Conservation (phyloP, 2,888 invertebrate species). For the Merodon equestris region DNA sequence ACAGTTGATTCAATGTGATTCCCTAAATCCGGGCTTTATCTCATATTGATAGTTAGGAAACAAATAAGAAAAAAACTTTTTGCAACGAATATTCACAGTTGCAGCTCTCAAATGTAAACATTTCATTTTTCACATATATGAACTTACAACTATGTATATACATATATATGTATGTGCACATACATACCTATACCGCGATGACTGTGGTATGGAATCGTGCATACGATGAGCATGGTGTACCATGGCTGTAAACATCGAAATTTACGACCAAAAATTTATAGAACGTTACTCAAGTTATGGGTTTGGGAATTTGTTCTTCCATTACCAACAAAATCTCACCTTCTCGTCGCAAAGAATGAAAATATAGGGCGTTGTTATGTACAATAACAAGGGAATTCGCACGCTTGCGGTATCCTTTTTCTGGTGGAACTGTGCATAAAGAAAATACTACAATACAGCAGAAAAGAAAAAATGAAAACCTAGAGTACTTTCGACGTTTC, state of each 20-base stretch:
- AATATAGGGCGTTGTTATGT: slow-evolving; percentile 2
- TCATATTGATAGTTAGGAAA: no score
- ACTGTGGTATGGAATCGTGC: slow-evolving; percentile 22
- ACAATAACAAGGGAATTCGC: slow-evolving; percentile 39
- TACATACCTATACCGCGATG: slow-evolving; percentile 40
- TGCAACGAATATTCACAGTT: no score
- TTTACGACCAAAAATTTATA: slow-evolving; percentile 65
- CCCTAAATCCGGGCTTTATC: no score
- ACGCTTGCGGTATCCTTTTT: slow-evolving; percentile 32
- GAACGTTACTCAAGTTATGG: slow-evolving; percentile 60
- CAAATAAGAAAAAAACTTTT: no score
- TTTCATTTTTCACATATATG: no score
- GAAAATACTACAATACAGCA: slow-evolving; percentile 1
- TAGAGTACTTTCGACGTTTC: slow-evolving; percentile 24
- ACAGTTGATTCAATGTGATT: no score
- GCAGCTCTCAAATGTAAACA: no score
- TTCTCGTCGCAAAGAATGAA: slow-evolving; percentile 18
- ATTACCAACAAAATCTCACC: slow-evolving; percentile 50
- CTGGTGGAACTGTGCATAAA: slow-evolving; percentile 9
- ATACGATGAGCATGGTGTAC: slow-evolving; percentile 28
- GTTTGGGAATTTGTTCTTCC: slow-evolving; percentile 54
- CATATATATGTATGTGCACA: no score
- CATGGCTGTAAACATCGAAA: slow-evolving; percentile 58
- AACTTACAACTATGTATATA: no score
- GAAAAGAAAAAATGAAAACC: slow-evolving; percentile 2